A percentile compares a stretch with the other conserved stretches of the same genome.
Evolutionary conservation across 2,888 invertebrate species (phyloP).

Genomic region (Oithona nana): DNA sequence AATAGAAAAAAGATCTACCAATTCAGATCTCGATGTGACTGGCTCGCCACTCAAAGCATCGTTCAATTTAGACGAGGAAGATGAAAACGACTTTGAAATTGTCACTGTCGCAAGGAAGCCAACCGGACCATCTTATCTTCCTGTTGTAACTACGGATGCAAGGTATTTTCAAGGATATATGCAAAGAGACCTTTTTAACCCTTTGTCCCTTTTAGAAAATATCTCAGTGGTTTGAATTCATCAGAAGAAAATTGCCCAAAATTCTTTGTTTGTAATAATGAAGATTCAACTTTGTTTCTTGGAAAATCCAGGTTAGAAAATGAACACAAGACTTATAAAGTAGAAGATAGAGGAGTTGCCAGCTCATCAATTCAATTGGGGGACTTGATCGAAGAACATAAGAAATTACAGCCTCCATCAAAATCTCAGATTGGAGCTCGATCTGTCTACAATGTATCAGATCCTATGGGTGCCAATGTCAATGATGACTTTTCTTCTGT

Average conservation of each 20-base stretch:
- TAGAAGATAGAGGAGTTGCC: too few species aligned
- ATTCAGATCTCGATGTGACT: not conserved
- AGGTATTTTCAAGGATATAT: not conserved
- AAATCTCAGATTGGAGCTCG: not conserved
- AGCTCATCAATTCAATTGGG: too few species aligned
- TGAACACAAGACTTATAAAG: too few species aligned
- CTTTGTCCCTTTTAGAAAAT: not conserved
- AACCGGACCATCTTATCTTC: not conserved
- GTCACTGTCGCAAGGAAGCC: not conserved
- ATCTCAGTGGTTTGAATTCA: too few species aligned
- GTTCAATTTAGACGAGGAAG: not conserved
- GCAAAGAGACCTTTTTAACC: not conserved
- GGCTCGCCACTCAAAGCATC: not conserved
- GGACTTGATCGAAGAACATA: too few species aligned
- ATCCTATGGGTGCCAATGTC: not conserved
- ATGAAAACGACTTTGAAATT: not conserved
- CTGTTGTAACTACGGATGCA: not conserved
- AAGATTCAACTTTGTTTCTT: not conserved
- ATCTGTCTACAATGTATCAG: not conserved
- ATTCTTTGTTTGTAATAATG: not conserved
- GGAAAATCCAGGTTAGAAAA: too few species aligned
- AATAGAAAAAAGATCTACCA: too few species aligned
- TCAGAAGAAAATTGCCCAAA: not conserved
- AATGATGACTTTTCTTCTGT: not conserved
- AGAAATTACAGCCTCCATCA: too few species aligned